Conservation (phyloP, 1,140 invertebrate genomes). For the Cyclargus thomasi region DNA sequence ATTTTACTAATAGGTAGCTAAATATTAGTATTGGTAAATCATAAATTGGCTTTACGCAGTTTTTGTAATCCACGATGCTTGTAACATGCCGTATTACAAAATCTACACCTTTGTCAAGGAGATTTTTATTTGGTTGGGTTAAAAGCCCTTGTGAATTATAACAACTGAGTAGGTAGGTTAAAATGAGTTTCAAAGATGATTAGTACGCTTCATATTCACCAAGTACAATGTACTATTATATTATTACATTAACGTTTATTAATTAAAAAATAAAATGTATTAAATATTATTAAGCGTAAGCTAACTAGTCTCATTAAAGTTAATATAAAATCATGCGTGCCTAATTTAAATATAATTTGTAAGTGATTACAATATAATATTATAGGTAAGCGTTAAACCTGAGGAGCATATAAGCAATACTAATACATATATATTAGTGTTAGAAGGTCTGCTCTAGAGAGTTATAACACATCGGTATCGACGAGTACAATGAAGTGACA, state of each 20-base stretch:
- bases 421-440: not conserved
- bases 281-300: slow-evolving; percentile 50
- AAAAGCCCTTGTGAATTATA: not conserved
- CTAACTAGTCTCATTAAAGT: slow-evolving; percentile 73
- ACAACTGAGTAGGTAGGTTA: not conserved
- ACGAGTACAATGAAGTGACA: slow-evolving; percentile 29
- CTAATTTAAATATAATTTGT: slow-evolving; percentile 41
- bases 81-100: too few species aligned
- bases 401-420: slow-evolving; percentile 12
- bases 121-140: not conserved
- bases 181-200: slow-evolving; percentile 42
- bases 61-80: too few species aligned
- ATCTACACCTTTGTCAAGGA: too few species aligned
- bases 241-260: slow-evolving; percentile 29
- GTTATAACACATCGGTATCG: slow-evolving; percentile 16
- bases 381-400: slow-evolving; percentile 14
- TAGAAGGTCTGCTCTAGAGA: not conserved
- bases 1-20: too few species aligned
- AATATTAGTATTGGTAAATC: too few species aligned
- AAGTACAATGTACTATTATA: slow-evolving; percentile 63
- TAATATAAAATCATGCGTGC: slow-evolving; percentile 63
- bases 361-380: slow-evolving; percentile 10
- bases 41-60: too few species aligned
- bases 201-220: slow-evolving; percentile 67
- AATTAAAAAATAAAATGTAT: slow-evolving; percentile 28